Evolutionary conservation across 92 coral and sea anemone species (phyloP), one percentile per base, ranked within the genome.

Genomic region (Bergia sp.): DNA sequence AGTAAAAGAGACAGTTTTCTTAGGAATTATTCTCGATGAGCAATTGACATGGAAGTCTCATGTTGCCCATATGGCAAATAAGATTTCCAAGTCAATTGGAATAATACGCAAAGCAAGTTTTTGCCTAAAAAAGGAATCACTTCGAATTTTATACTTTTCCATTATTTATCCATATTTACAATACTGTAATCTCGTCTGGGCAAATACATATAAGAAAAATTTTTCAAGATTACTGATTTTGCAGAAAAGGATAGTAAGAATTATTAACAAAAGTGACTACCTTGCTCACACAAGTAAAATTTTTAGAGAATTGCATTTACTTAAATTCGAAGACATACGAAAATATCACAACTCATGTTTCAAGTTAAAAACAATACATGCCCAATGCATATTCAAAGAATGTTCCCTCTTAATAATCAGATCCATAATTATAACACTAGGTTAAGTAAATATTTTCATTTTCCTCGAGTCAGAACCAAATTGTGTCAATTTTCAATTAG

Each of bases 81-180:
- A 88, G 74, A 81, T 88, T 41, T 88, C 86, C 72, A 88, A 88
- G 58, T 88, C 91, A 64, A 88, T 81, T 38, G 91, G 81, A 58
- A 79, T 88, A 29, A 79, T 88, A 64, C 82, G 79, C 73, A 87
- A 87, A 74, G 38, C 90, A 77, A 87, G 90, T 61, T n/a, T n/a
- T n/a, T n/a, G n/a, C n/a, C n/a, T n/a, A n/a, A n/a, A n/a, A n/a
- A n/a, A n/a, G n/a, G n/a, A 44, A 20, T 73, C 89, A n/a, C 66
- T 86, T 21, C 71, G 66, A 21, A 87, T 36, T 42, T 53, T 88
- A 23, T 88, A 80, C 67, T 88, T 49, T 80, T 80, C 85, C 85
- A 42, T 88, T 36, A 45, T 80, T 40, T 80, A 88, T 88, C 89
- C 89, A 58, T 86, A 86, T 49, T 12, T 86, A 23, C 83, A 76